Percentiles rank a stretch among this genome's conserved stretches.
Conservation (phyloP, 2,888 invertebrate genomes). For the Tinea pellionella region DNA sequence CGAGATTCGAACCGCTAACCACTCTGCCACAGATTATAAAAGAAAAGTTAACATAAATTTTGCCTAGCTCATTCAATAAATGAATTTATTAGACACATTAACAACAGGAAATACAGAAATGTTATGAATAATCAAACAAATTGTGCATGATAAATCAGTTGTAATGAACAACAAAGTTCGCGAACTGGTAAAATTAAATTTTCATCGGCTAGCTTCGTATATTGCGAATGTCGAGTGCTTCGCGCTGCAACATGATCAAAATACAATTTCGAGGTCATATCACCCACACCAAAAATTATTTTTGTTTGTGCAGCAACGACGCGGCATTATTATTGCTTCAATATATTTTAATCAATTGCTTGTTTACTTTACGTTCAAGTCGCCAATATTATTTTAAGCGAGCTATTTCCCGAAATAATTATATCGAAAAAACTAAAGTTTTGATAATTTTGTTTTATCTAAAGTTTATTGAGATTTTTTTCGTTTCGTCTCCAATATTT, state of each 20-base stretch:
- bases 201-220: not conserved
- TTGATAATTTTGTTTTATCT: too few species aligned
- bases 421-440: too few species aligned
- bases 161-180: not conserved
- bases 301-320: slow-evolving; percentile 30
- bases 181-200: not conserved
- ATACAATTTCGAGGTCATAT: slow-evolving; percentile 46
- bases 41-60: too few species aligned
- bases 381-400: slow-evolving; percentile 1
- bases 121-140: not conserved
- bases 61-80: too few species aligned
- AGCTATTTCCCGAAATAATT: not conserved
- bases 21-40: too few species aligned
- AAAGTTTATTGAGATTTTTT: too few species aligned
- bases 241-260: slow-evolving; percentile 43
- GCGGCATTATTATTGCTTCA: not conserved
- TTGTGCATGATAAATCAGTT: not conserved
- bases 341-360: slow-evolving; percentile 8
- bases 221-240: slow-evolving; percentile 1
- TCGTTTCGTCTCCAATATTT: too few species aligned
- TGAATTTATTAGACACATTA: not conserved
- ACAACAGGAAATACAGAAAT: not conserved
- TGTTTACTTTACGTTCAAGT: slow-evolving; percentile 4
- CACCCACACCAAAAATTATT: slow-evolving; percentile 44
- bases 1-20: too few species aligned